phyloP scores from a whole-genome alignment of 2,888 invertebrate species.

The Megastigmus dorsalis region DNA sequence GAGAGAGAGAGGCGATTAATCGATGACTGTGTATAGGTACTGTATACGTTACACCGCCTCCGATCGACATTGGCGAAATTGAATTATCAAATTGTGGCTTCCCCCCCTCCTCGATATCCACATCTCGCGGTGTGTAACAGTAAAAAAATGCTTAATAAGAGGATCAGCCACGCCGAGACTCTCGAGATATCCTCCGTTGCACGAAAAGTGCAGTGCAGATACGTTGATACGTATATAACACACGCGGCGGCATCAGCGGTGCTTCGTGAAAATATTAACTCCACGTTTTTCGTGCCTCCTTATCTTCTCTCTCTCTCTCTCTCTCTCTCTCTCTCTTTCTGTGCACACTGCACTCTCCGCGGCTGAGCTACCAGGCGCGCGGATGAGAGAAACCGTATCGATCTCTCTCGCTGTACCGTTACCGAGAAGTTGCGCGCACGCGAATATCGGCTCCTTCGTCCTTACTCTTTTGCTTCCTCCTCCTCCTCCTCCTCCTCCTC shows the following conservation, averaged over 20 bases:
- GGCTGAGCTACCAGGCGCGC: no score
- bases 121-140: constrained; percentile 29
- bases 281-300: constrained; percentile 43
- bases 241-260: background rate
- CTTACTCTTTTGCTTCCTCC: no score
- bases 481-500: background rate
- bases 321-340: no score
- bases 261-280: constrained; percentile 17
- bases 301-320: no score
- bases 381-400: constrained; percentile 48
- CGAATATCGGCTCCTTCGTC: constrained; percentile 40
- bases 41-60: no score
- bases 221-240: no score
- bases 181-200: background rate
- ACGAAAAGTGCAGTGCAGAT: no score
- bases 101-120: no score
- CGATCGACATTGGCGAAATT: constrained; percentile 29
- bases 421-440: constrained; percentile 50
- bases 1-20: no score
- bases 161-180: background rate
- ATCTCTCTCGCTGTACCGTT: constrained; percentile 50
- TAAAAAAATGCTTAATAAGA: constrained; percentile 45
- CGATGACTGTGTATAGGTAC: no score
- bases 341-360: no score
- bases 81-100: constrained; percentile 28